A percentile compares a stretch with the other conserved stretches of the same genome.
phyloP scores from a whole-genome alignment of 2,888 invertebrate genomes.

The Sesia apiformis region DNA sequence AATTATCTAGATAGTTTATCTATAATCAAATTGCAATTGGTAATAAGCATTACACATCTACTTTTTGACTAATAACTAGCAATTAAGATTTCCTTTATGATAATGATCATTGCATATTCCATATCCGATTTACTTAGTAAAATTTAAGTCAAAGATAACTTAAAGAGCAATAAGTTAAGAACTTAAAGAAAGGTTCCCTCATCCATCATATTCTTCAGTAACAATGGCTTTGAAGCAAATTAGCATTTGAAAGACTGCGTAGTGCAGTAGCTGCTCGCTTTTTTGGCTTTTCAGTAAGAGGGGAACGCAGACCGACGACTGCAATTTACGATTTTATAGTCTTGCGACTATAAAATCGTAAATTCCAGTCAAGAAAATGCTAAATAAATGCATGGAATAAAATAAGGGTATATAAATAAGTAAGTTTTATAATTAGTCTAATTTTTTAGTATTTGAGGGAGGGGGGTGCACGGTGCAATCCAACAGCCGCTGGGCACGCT shows the following conservation, averaged over 20 bases:
- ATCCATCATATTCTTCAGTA: constrained; percentile 12
- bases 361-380: too few relatives aligned
- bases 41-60: background rate
- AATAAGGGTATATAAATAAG: too few relatives aligned
- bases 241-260: constrained; percentile 60
- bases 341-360: too few relatives aligned
- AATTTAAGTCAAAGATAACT: background rate
- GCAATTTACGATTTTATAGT: background rate
- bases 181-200: background rate
- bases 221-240: constrained; percentile 42
- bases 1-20: too few relatives aligned
- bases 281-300: constrained; percentile 26
- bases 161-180: background rate
- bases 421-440: too few relatives aligned
- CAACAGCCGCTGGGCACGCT: too few relatives aligned
- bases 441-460: too few relatives aligned
- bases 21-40: background rate
- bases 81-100: background rate
- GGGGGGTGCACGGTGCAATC: too few relatives aligned
- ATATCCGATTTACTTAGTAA: background rate
- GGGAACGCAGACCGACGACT: constrained; percentile 20
- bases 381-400: too few relatives aligned
- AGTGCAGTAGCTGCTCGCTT: constrained; percentile 47
- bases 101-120: background rate
- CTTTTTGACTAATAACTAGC: background rate